Evolutionary conservation across 2,888 invertebrate species (phyloP), one percentile per base, ranked within the genome.

Genomic region (Pterobdella sp.): DNA sequence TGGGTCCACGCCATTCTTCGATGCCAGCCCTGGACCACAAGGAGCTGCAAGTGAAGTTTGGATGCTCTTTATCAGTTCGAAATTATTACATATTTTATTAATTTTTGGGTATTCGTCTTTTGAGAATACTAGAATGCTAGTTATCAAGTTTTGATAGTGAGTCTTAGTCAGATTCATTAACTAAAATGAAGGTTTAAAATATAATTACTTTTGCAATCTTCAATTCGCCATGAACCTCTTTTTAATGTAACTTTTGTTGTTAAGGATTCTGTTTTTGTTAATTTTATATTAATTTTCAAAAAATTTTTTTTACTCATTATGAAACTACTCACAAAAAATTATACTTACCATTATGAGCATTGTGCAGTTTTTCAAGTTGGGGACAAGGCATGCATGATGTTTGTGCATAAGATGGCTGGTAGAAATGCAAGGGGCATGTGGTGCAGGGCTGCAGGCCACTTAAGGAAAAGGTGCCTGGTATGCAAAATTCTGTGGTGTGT

Each of bases 11-110:
- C 88, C 88, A 1, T 86, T 84, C 79, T 82, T 78, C 56, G 85
- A 82, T 76, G 84, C 80, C 78, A 82, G 80, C 3, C 89, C 89
- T 0, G 87, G 87, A 18, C 83, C 84, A 79, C 89, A 89, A 73
- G 85, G 80, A 42, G 84, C 88, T 88, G 78, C 1, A 80, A 78
- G n/a, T n/a, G n/a, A n/a, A n/a, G n/a, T n/a, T n/a, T n/a, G n/a
- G n/a, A n/a, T n/a, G n/a, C n/a, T n/a, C n/a, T n/a, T n/a, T n/a
- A n/a, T n/a, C n/a, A n/a, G n/a, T n/a, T n/a, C n/a, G n/a, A n/a
- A n/a, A n/a, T n/a, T n/a, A n/a, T n/a, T n/a, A n/a, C n/a, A n/a
- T n/a, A n/a, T n/a, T n/a, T n/a, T n/a, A n/a, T n/a, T n/a, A n/a
- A n/a, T n/a, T n/a, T n/a, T n/a, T n/a, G n/a, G n/a, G n/a, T n/a